Conservation (phyloP, 2,113 vertebrate species). For the Mormyrus lacerda region DNA sequence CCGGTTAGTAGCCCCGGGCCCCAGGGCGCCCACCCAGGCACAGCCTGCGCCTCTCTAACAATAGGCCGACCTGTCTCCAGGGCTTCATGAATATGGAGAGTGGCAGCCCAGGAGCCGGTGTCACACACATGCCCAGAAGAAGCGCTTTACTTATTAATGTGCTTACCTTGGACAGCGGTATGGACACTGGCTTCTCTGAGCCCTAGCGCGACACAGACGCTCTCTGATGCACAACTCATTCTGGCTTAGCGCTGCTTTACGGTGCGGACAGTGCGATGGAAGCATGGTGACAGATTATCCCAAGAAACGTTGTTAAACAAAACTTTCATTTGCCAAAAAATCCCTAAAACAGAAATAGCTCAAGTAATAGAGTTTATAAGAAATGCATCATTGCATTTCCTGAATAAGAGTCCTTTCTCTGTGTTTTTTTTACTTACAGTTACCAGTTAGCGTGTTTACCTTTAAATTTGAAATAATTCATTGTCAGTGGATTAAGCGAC, state of each 20-base stretch:
- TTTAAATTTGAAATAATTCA: neutral
- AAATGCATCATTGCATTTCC: neutral
- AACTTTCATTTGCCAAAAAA: neutral
- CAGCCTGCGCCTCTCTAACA: slow-evolving; percentile 40
- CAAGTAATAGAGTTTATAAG: neutral
- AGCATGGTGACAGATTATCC: neutral
- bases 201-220: neutral
- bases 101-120: slow-evolving; percentile 48
- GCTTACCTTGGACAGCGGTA: slow-evolving; percentile 6
- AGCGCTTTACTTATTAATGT: slow-evolving; percentile 17
- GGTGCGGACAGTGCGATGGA: neutral
- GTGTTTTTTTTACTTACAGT: neutral
- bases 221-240: neutral
- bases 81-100: slow-evolving; percentile 62
- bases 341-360: neutral
- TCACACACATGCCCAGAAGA: slow-evolving; percentile 29
- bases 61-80: slow-evolving; percentile 53
- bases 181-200: neutral
- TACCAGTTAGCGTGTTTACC: neutral
- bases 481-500: neutral
- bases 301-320: neutral
- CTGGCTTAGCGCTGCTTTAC: too few species aligned
- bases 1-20: slow-evolving; percentile 34
- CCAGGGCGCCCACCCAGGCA: slow-evolving; percentile 42
- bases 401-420: neutral